A percentile compares a stretch with the other conserved stretches of the same genome.
These are phyloP conservation scores for Mus spretus DNA, from an alignment of 2,797 vertebrate genomes.

Conservation along the genomic window DNA sequence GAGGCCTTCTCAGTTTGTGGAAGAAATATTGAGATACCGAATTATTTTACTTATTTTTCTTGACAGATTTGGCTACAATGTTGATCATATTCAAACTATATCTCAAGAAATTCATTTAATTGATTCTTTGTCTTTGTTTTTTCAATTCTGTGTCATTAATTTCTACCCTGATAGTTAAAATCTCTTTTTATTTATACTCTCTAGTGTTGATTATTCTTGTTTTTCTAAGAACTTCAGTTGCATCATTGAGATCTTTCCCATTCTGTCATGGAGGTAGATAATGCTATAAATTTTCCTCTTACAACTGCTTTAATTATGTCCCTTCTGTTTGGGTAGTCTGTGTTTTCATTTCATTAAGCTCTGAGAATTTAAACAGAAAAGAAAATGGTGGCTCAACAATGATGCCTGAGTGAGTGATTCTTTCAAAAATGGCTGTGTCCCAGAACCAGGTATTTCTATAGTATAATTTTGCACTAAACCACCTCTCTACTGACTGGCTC, in stretches of 20 bases:
- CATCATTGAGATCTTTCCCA: background rate
- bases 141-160: background rate
- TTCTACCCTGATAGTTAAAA: background rate
- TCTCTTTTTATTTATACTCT: background rate
- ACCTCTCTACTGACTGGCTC: background rate
- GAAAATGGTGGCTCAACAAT: background rate
- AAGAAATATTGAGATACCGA: slow-evolving; percentile 2
- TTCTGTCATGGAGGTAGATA: background rate
- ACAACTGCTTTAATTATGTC: too few species aligned
- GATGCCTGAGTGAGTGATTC: background rate
- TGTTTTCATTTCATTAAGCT: background rate
- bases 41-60: background rate
- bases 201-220: background rate
- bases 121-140: background rate
- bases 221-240: background rate
- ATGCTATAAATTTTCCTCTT: background rate
- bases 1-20: background rate
- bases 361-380: background rate
- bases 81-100: background rate
- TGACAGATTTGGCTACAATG: background rate
- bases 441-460: background rate
- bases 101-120: background rate
- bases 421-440: background rate
- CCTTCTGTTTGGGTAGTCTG: background rate
- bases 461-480: background rate